Evolutionary conservation across 1,140 invertebrate genomes (phyloP).

Genomic region (Popillia japonica): DNA sequence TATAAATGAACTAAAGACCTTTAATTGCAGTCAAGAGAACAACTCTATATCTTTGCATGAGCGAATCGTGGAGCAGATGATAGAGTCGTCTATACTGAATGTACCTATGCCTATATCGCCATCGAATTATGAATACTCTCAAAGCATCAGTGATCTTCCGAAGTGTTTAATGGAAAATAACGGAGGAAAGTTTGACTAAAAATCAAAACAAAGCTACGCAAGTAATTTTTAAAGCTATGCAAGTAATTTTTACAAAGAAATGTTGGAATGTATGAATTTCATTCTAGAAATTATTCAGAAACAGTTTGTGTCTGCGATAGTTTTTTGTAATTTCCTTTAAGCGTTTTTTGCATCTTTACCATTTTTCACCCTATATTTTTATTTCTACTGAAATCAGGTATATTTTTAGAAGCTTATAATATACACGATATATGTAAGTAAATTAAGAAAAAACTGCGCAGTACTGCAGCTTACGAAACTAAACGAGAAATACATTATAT

Average conservation of each 20-base stretch:
- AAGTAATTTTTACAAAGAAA: not conserved
- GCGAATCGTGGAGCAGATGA: constrained; percentile 34
- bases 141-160: constrained; percentile 29
- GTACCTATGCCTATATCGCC: constrained; percentile 10
- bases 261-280: not conserved
- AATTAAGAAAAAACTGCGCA: too few relatives aligned
- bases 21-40: not conserved
- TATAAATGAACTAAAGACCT: not conserved
- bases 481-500: too few relatives aligned
- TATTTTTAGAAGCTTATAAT: too few relatives aligned
- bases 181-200: constrained; percentile 46
- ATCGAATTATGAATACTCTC: not conserved
- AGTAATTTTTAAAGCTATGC: not conserved
- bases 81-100: constrained; percentile 12
- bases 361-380: too few relatives aligned
- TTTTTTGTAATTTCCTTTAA: too few relatives aligned
- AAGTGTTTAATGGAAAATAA: constrained; percentile 46
- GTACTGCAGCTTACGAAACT: too few relatives aligned
- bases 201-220: not conserved
- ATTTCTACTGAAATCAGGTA: too few relatives aligned
- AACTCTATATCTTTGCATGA: constrained; percentile 11
- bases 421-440: too few relatives aligned
- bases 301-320: too few relatives aligned
- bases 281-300: too few relatives aligned
- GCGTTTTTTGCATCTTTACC: too few relatives aligned